Base-by-base conservation (phyloP, 2,113 vertebrate genomes). In the Bufo bufo region DNA sequence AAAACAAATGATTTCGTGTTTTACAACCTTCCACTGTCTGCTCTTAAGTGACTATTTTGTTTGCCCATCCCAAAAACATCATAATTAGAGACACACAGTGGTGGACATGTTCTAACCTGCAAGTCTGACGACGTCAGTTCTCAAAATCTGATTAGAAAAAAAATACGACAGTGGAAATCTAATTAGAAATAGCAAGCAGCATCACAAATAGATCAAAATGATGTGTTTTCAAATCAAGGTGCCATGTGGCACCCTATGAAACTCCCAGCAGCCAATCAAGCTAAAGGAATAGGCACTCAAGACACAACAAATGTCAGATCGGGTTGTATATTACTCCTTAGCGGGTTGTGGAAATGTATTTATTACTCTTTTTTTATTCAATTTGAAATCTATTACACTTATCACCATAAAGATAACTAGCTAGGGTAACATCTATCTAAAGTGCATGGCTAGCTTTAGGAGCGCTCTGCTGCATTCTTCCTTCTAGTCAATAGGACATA, bases 1-100 rank as follows among this genome's bases (percentile, higher is more conserved):
- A 47, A 91, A 93, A 89, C 23, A 89, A 12, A 14, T 85, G 47
- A 58, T 85, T 93, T 91, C 23, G n/a, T 92, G 87, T 89, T 89
- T 89, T 89, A 89, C 87, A 89, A 84, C 87, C 87, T 84, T 89
- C 71, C 33, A 77, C 86, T 69, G 90, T 84, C 82, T 89, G 81
- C 74, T 69, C 75, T 78, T 84, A 84, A 78, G 82, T 59, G 59
- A 69, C 17, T 33, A 77, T 61, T 17, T 81, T 86, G 50, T 87
- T 82, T 82, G 52, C 49, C 13, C 54, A 69, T 87, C 75, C 13
- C 54, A 45, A 77, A 49, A 19, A 77, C 61, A 78, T 78, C 43
- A 23, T 84, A 89, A 89, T 87, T 84, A 89, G 19, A 61, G 72
- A 56, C 6, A 77, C n/a, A 83, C 52, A 45, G 81, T 58, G 79